phyloP scores from a whole-genome alignment of 64 coral and sea anemone genomes.

The Cladopsammia gracilis region DNA sequence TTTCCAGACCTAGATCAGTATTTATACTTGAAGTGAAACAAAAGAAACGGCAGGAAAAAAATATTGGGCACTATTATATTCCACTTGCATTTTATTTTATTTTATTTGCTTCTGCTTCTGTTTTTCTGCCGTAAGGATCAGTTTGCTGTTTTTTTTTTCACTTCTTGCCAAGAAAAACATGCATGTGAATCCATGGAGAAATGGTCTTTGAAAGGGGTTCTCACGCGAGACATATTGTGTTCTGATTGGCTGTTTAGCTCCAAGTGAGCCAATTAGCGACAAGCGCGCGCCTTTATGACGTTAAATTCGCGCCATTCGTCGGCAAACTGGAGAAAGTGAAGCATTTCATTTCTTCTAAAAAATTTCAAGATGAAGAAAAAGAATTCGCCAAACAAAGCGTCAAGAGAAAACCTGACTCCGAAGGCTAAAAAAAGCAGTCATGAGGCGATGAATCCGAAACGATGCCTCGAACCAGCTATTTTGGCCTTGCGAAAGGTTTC shows the following conservation, averaged over 20 bases:
- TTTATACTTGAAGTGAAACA: too few relatives aligned
- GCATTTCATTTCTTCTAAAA: too few relatives aligned
- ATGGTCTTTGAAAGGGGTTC: neutral
- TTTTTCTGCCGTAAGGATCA: too few relatives aligned
- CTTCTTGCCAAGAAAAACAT: too few relatives aligned
- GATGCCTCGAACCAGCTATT: slow-evolving; percentile 22
- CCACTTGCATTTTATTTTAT: too few relatives aligned
- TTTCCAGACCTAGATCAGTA: too few relatives aligned
- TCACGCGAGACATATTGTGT: neutral
- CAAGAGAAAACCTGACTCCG: slow-evolving; percentile 7
- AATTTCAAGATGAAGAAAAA: slow-evolving; percentile 24
- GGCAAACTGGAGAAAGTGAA: neutral
- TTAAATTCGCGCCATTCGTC: slow-evolving; percentile 10
- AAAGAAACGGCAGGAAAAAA: too few relatives aligned
- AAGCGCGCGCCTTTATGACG: slow-evolving; percentile 56
- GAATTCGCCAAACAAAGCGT: slow-evolving; percentile 9
- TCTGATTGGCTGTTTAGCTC: slow-evolving; percentile 37
- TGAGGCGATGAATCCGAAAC: neutral
- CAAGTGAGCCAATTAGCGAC: slow-evolving; percentile 5
- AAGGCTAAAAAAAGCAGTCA: slow-evolving; percentile 29
- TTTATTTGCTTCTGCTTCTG: too few relatives aligned
- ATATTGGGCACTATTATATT: too few relatives aligned
- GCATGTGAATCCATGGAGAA: too few relatives aligned
- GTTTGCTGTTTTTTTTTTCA: too few relatives aligned
- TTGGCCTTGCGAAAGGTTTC: slow-evolving; percentile 28